phyloP scores from a whole-genome alignment of 2,888 invertebrate genomes.

The Argyra leucocephala region DNA sequence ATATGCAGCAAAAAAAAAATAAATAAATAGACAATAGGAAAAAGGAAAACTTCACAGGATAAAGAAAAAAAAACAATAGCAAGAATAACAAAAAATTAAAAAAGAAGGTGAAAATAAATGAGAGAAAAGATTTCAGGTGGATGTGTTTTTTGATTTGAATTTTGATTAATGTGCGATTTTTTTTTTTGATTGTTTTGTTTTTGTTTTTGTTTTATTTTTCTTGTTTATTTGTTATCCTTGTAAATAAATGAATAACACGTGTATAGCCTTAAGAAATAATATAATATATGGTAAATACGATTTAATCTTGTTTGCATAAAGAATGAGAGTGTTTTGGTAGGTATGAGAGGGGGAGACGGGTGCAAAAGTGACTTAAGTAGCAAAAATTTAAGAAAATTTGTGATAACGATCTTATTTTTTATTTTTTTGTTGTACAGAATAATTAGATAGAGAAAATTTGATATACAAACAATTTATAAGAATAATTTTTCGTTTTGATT shows the following conservation, averaged over 20 bases:
- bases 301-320: background rate
- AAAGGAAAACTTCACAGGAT: too few relatives aligned
- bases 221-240: background rate
- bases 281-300: background rate
- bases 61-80: background rate
- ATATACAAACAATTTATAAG: too few relatives aligned
- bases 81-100: background rate
- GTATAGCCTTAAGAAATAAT: background rate
- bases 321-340: too few relatives aligned
- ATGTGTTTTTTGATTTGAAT: background rate
- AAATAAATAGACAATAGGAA: too few relatives aligned
- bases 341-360: too few relatives aligned
- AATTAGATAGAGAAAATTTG: too few relatives aligned
- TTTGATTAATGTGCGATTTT: background rate
- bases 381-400: too few relatives aligned
- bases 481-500: too few relatives aligned
- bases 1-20: too few relatives aligned
- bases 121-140: background rate
- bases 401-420: too few relatives aligned
- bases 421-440: too few relatives aligned
- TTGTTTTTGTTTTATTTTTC: background rate
- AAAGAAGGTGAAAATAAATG: background rate
- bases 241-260: constrained; percentile 5
- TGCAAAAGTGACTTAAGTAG: too few relatives aligned
- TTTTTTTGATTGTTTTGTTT: background rate